Percentiles rank a stretch among this genome's conserved stretches.
Conservation (phyloP, 2,888 invertebrate species). For the Pollenia angustigena region DNA sequence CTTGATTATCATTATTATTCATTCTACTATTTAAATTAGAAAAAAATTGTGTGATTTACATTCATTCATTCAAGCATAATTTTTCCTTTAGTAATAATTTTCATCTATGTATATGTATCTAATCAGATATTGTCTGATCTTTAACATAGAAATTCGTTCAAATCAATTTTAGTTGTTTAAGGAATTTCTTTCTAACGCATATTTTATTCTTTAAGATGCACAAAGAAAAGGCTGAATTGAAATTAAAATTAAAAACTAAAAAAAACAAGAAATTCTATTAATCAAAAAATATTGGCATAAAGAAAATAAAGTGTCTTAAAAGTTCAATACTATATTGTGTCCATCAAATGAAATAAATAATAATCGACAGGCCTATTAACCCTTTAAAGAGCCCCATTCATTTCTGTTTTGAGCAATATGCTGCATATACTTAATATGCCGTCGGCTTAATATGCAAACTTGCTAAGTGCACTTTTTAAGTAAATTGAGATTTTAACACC, state of each 20-base stretch:
- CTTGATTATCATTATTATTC: conserved; percentile 46
- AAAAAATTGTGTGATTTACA: conserved; percentile 46
- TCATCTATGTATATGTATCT: conserved; percentile 49
- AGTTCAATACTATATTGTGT: conserved; percentile 59
- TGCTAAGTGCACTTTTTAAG: too few relatives aligned
- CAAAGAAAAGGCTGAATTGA: conserved; percentile 12
- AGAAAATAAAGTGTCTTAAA: conserved; percentile 54
- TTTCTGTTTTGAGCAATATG: too few relatives aligned
- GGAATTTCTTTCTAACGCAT: conserved; percentile 54
- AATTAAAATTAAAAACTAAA: conserved; percentile 16
- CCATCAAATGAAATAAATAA: conserved; percentile 59
- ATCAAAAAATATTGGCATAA: conserved; percentile 60
- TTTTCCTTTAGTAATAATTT: conserved; percentile 14
- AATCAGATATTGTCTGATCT: conserved; percentile 71
- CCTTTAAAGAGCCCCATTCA: conserved; percentile 2
- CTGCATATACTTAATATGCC: too few relatives aligned
- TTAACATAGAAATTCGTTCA: conserved; percentile 72
- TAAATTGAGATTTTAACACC: too few relatives aligned
- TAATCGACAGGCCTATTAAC: conserved; percentile 58
- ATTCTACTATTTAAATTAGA: conserved; percentile 20
- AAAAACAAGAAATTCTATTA: conserved; percentile 44
- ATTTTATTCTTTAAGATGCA: conserved; percentile 21
- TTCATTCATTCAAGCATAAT: conserved; percentile 52
- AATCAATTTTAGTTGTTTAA: conserved; percentile 72
- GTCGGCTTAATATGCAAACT: too few relatives aligned